Evolutionary conservation across 2,888 invertebrate species (phyloP), one percentile per base, ranked within the genome.

Genomic region (Leptinotarsa peninsularis): DNA sequence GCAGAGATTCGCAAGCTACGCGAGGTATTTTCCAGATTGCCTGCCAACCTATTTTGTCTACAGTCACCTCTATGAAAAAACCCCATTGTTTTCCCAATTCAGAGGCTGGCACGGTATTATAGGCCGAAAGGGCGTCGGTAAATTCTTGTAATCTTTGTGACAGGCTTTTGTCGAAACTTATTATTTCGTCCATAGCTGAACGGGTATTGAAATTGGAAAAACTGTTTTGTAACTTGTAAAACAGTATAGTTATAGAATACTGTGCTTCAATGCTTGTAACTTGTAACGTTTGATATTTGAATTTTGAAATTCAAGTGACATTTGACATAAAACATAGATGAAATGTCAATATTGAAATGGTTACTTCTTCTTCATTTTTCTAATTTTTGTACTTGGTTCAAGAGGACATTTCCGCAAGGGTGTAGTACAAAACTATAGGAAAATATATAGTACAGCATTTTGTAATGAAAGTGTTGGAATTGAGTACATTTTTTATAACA

Each of bases 21-120:
- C 93, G 90, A 0, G 93, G 91, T 13, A 93, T 90, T 86, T 93
- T 93, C 93, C 93, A 93, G 13, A 93, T 82, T 0, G 92, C 93
- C 82, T 92, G 92, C 93, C 93, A 93, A 0, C 93, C 93, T 0
- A 90, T 90, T 0, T 92, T 91, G 81, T 93, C 93, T 2, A 93
- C 87, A 0, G 91, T 87, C 49, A 92, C 82, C 82, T 93, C 93
- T 0, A 91, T 83, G 79, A 90, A 90, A 80, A 88, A 90, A 3
- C 88, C 86, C 92, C 92, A 92, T 84, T 91, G 91, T 4, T 88
- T 86, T 67, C 87, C 87, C 4, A 92, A 89, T 79, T 89, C 87
- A 0, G 90, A 90, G 0, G 90, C 89, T 4, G 90, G 89, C 18
- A 91, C 84, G 2, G 88, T 78, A 17, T 85, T 83, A 14, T 86